Conservation (phyloP, 2,113 vertebrate genomes). For the Donacobius atricapilla region DNA sequence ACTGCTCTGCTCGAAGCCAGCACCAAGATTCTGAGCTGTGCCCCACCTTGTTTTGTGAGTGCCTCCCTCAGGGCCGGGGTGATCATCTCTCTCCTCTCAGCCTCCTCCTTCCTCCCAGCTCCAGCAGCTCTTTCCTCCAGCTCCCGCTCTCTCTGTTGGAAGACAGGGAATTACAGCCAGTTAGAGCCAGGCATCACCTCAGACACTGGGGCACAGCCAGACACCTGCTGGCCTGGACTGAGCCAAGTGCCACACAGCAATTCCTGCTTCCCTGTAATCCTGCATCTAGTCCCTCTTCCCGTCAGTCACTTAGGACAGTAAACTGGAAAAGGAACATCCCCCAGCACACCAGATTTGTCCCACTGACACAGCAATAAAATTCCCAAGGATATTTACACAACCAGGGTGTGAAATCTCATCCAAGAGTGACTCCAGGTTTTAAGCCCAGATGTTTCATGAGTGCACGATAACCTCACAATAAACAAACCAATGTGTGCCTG, state of each 20-base stretch:
- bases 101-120: conserved; percentile 58
- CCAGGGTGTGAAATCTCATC: neutral
- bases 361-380: neutral
- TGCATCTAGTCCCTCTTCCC: neutral
- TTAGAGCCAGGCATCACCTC: neutral
- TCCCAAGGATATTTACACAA: neutral
- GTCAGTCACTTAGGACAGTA: neutral
- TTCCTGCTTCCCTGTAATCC: accelerated
- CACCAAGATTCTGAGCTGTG: neutral
- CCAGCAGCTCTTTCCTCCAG: conserved; percentile 15
- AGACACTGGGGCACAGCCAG: neutral
- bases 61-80: conserved; percentile 85
- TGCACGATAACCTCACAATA: neutral
- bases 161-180: neutral
- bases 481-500: neutral
- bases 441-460: accelerated
- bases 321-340: neutral
- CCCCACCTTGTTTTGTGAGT: conserved; percentile 90
- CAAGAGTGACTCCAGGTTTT: neutral
- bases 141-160: conserved; percentile 71
- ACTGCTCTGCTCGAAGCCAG: neutral
- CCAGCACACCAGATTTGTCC: neutral
- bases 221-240: neutral
- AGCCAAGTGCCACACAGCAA: neutral
- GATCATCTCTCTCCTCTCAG: conserved; percentile 87